Percentiles rank a stretch among this genome's conserved stretches.
These are phyloP conservation scores for Bradypodion pumilum DNA, from an alignment of 2,797 vertebrate species.

Conservation along the genomic window DNA sequence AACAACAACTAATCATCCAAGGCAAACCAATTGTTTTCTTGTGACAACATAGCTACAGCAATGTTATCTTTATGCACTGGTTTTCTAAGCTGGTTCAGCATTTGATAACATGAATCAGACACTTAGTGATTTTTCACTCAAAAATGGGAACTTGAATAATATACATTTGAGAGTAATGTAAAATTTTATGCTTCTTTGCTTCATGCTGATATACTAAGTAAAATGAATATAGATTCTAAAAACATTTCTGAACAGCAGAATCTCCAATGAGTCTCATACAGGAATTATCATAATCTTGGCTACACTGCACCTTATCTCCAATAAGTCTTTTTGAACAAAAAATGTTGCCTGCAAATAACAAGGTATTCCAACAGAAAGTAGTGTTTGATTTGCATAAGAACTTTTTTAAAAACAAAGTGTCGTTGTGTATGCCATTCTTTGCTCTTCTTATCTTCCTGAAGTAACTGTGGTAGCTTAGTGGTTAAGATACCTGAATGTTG, in stretches of 20 bases:
- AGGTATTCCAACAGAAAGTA: not conserved
- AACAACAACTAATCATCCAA: not conserved
- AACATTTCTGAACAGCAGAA: not conserved
- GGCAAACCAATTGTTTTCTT: not conserved
- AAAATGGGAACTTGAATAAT: not conserved
- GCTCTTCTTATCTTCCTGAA: not conserved
- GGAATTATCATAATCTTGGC: not conserved
- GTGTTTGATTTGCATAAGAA: not conserved
- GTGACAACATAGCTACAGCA: not conserved
- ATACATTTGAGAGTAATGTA: not conserved
- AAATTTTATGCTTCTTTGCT: not conserved
- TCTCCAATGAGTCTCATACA: not conserved
- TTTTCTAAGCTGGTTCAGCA: not conserved
- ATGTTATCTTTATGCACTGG: not conserved
- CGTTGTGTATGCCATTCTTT: too few relatives aligned
- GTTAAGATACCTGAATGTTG: too few relatives aligned
- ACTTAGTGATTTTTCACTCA: not conserved
- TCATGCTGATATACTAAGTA: not conserved
- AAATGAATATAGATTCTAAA: not conserved
- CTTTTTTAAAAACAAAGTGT: too few relatives aligned
- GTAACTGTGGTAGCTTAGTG: too few relatives aligned
- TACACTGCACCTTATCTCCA: not conserved
- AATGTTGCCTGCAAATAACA: not conserved
- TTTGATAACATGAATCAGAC: not conserved
- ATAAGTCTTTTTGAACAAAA: not conserved